phyloP scores from a whole-genome alignment of 2,797 vertebrate species.

The Selene dorsalis region DNA sequence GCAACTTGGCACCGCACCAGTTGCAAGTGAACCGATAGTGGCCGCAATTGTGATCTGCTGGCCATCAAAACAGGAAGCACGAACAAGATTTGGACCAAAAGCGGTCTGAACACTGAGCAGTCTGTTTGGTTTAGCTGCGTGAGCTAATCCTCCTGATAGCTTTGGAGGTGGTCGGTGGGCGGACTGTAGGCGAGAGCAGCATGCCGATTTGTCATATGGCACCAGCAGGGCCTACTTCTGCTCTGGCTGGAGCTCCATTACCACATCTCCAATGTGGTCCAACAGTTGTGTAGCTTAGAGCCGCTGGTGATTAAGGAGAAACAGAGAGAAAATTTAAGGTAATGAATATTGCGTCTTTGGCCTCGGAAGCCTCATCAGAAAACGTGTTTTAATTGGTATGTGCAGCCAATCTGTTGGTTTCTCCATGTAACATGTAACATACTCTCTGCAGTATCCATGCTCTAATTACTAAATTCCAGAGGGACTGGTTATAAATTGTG shows the following conservation, averaged over 20 bases:
- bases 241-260: slow-evolving; percentile 79
- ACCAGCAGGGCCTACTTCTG: slow-evolving; percentile 80
- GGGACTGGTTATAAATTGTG: slow-evolving; percentile 72
- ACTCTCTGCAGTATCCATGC: slow-evolving; percentile 66
- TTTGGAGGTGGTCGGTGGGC: slow-evolving; percentile 83
- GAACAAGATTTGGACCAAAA: slow-evolving; percentile 75
- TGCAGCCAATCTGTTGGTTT: slow-evolving; percentile 55
- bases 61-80: slow-evolving; percentile 76
- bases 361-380: slow-evolving; percentile 55
- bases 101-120: slow-evolving; percentile 78
- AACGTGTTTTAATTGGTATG: slow-evolving; percentile 49
- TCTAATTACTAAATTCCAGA: slow-evolving; percentile 78
- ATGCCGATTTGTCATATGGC: slow-evolving; percentile 84
- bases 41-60: slow-evolving; percentile 64
- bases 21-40: slow-evolving; percentile 57
- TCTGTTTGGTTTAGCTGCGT: slow-evolving; percentile 80
- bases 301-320: slow-evolving; percentile 62
- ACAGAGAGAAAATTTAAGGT: slow-evolving; percentile 35
- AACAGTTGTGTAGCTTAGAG: slow-evolving; percentile 70
- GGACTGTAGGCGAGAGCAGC: slow-evolving; percentile 83
- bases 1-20: slow-evolving; percentile 66
- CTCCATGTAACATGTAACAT: slow-evolving; percentile 52
- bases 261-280: slow-evolving; percentile 78
- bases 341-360: slow-evolving; percentile 54
- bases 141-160: slow-evolving; percentile 83